Conservation (phyloP, 2,797 vertebrate genomes). For the Lepidocolaptes lacrymiger region DNA sequence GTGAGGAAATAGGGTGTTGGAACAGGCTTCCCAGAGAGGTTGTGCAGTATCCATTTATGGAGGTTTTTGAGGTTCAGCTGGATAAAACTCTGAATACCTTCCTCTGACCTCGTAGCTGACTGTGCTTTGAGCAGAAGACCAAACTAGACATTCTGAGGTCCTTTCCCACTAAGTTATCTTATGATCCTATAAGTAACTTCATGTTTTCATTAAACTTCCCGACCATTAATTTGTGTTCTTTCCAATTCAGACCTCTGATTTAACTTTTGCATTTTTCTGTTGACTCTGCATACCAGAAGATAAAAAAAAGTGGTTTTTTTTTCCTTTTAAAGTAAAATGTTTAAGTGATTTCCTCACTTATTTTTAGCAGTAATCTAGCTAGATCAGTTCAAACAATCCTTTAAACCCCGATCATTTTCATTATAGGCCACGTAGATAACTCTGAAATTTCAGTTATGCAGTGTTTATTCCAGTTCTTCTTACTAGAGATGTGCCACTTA, state of each 20-base stretch:
- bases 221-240: not conserved
- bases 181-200: accelerated
- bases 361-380: not conserved
- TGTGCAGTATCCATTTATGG: not conserved
- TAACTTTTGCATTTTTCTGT: not conserved
- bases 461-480: not conserved
- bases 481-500: not conserved
- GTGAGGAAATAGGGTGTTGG: not conserved
- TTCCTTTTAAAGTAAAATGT: not conserved
- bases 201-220: not conserved
- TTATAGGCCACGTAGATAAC: not conserved
- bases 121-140: not conserved
- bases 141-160: not conserved
- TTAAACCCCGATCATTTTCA: not conserved
- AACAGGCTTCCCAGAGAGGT: not conserved
- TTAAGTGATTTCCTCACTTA: not conserved
- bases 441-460: not conserved
- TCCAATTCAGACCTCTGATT: not conserved
- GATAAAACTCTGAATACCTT: not conserved
- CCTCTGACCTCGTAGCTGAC: not conserved
- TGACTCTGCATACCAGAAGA: not conserved
- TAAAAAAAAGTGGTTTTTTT: not conserved
- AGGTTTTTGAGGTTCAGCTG: not conserved
- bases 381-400: not conserved
- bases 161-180: not conserved